phyloP scores from a whole-genome alignment of 64 coral and sea anemone species.

The Catalaphyllia jardinei region DNA sequence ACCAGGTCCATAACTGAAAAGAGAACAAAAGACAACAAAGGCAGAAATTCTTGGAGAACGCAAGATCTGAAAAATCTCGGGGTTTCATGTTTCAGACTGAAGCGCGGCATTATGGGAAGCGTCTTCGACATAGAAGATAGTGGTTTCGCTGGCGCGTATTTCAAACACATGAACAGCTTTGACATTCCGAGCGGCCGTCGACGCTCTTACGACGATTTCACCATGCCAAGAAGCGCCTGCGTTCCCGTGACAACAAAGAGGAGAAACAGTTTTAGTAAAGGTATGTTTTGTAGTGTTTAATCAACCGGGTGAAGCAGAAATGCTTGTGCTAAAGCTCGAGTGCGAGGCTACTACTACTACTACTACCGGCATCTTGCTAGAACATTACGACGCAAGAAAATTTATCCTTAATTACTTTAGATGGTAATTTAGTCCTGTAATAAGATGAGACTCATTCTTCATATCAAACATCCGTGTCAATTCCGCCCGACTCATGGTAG shows the following conservation, averaged over 20 bases:
- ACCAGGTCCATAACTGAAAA: no score
- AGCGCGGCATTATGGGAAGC: constrained; percentile 6
- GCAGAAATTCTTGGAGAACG: no score
- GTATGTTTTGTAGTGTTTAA: not conserved
- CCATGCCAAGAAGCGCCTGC: constrained; percentile 35
- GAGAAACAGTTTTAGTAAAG: constrained; percentile 24
- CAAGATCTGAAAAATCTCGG: no score
- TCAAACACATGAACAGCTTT: constrained; percentile 36
- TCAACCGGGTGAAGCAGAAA: not conserved
- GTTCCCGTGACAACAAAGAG: not conserved
- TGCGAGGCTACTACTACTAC: no score
- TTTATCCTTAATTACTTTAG: no score
- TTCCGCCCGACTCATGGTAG: not conserved
- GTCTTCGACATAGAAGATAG: not conserved
- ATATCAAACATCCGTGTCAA: no score
- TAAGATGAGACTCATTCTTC: no score
- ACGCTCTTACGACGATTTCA: not conserved
- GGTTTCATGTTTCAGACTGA: not conserved
- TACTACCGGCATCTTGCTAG: no score
- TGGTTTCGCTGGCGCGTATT: constrained; percentile 11
- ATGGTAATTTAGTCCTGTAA: no score
- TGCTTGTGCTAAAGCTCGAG: no score
- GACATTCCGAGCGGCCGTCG: not conserved
- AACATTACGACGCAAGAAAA: no score
- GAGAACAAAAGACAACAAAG: no score